Percentiles rank a stretch among this genome's conserved stretches.
Conservation (phyloP, 2,113 vertebrate species). For the Anseranas semipalmata region DNA sequence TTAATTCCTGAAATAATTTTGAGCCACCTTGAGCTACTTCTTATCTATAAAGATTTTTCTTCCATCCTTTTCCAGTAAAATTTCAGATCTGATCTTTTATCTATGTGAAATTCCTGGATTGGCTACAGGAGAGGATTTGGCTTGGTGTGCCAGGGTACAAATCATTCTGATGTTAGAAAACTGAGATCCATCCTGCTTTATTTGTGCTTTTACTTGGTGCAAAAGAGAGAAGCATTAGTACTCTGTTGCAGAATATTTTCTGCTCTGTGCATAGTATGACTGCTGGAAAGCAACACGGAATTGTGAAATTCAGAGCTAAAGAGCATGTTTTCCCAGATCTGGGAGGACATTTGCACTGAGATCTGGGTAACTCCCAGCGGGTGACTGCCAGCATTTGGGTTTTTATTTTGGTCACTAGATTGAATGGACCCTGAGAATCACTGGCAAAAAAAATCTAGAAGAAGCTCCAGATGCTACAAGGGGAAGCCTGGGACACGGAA, state of each 20-base stretch:
- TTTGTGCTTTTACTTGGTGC: background rate
- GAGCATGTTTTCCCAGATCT: background rate
- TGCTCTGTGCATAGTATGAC: background rate
- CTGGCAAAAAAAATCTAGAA: background rate
- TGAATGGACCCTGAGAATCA: background rate
- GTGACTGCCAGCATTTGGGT: background rate
- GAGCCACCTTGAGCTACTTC: background rate
- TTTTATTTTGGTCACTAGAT: background rate
- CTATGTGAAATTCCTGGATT: background rate
- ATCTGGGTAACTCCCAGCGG: background rate
- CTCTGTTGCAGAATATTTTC: background rate
- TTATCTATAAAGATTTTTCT: background rate
- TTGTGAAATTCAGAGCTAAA: background rate
- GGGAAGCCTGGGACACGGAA: background rate
- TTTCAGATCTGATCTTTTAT: background rate
- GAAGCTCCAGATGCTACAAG: background rate
- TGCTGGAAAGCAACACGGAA: background rate
- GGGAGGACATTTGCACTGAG: background rate
- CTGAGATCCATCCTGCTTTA: background rate
- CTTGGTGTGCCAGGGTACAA: background rate
- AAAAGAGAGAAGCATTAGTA: background rate
- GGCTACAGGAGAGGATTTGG: background rate
- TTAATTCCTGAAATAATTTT: constrained; percentile 13
- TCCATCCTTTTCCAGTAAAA: background rate
- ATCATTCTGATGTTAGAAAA: background rate